Conservation (phyloP, 2,113 vertebrate species). For the Erinaceus europaeus region DNA sequence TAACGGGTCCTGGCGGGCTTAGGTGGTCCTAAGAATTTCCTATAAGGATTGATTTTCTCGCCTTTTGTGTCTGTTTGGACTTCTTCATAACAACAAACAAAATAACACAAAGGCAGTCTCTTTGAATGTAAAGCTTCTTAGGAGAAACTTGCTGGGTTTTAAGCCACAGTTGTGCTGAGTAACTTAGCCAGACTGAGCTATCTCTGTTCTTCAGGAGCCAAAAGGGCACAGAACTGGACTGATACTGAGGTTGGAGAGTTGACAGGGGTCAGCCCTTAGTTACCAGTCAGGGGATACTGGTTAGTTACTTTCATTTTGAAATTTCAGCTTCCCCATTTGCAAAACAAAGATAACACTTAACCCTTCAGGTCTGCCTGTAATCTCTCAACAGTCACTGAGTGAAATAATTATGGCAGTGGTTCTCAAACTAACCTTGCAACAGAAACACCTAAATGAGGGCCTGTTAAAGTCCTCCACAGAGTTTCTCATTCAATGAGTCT, state of each 20-base stretch:
- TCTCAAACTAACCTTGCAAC: neutral
- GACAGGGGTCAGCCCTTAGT: neutral
- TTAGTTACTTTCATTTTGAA: neutral
- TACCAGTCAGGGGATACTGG: neutral
- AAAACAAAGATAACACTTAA: neutral
- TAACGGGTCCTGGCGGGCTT: neutral
- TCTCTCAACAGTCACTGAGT: neutral
- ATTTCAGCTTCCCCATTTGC: no score
- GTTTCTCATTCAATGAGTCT: neutral
- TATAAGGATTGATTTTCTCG: neutral
- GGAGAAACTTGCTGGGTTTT: neutral
- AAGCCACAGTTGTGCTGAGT: neutral
- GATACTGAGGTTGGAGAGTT: no score
- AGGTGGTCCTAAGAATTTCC: neutral
- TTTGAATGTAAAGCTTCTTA: neutral
- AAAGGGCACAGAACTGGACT: no score
- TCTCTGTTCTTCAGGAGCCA: neutral
- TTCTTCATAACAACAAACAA: constrained; percentile 4
- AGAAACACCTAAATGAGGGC: neutral
- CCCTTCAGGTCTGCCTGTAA: neutral
- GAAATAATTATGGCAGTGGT: neutral
- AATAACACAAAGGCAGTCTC: no score
- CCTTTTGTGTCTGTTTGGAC: neutral
- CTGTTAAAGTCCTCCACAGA: neutral
- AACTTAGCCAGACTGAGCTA: neutral